A percentile compares a stretch with the other conserved stretches of the same genome.
Conservation (phyloP, 2,113 vertebrate species). For the Actinemys pallida region DNA sequence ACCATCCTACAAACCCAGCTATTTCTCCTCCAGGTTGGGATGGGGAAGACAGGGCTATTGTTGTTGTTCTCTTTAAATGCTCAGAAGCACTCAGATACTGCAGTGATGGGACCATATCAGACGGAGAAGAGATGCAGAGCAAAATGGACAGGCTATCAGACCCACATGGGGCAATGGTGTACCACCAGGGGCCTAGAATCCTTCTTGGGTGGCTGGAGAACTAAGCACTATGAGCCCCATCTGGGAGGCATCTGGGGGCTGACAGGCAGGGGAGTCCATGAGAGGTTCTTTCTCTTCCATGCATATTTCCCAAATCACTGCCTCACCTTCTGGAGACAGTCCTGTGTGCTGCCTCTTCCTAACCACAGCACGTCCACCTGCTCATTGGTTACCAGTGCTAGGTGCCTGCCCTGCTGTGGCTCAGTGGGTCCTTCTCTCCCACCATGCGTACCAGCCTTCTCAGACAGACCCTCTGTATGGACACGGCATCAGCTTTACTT, state of each 20-base stretch:
- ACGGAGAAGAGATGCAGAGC: neutral
- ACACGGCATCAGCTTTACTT: neutral
- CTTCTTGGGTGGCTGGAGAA: neutral
- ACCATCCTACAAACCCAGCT: fast-evolving
- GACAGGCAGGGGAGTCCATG: neutral
- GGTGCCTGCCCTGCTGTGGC: too few relatives aligned
- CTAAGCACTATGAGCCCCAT: neutral
- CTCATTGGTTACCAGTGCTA: too few relatives aligned
- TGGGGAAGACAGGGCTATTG: neutral
- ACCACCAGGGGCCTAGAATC: neutral
- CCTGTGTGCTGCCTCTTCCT: too few relatives aligned
- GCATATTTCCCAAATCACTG: too few relatives aligned
- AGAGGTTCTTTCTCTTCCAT: too few relatives aligned
- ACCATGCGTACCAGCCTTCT: too few relatives aligned
- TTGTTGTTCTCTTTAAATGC: neutral
- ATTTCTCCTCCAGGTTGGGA: neutral
- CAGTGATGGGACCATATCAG: neutral
- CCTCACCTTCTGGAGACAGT: too few relatives aligned
- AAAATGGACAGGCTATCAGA: neutral
- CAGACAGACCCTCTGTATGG: neutral
- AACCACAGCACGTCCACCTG: too few relatives aligned
- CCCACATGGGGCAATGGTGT: fast-evolving
- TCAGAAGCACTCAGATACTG: neutral
- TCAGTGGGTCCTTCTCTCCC: neutral
- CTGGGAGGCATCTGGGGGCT: neutral